These are phyloP conservation scores for Eupithecia pulchellata DNA, from an alignment of 2,888 invertebrate species.

Conservation along the genomic window DNA sequence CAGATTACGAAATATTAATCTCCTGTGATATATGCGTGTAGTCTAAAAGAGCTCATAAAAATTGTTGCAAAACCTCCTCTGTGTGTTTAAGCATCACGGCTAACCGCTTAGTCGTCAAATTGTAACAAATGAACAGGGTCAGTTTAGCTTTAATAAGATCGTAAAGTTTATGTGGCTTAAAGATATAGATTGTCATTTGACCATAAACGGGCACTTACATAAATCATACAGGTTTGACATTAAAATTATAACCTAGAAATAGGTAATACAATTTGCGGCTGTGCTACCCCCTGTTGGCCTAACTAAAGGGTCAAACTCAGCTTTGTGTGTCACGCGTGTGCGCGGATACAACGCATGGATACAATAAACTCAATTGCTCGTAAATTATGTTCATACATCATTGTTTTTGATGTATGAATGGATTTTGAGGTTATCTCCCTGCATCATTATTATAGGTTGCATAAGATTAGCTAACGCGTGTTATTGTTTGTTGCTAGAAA, in stretches of 20 bases:
- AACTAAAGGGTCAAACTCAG: no score
- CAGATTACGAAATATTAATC: slow-evolving; percentile 32
- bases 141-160: not conserved
- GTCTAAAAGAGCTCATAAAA: slow-evolving; percentile 1
- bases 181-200: no score
- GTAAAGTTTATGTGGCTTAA: no score
- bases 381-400: not conserved
- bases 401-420: slow-evolving; percentile 59
- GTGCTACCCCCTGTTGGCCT: no score
- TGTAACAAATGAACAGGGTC: not conserved
- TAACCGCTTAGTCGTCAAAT: not conserved
- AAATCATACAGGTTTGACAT: no score
- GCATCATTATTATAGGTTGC: slow-evolving; percentile 50
- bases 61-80: not conserved
- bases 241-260: no score
- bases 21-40: slow-evolving; percentile 10
- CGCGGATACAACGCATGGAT: no score
- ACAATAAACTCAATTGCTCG: slow-evolving; percentile 12
- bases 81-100: no score
- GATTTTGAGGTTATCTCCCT: slow-evolving; percentile 68
- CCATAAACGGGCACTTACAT: no score
- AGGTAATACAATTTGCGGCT: no score
- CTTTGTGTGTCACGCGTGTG: no score
- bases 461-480: slow-evolving; percentile 42
- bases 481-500: slow-evolving; percentile 34